Evolutionary conservation across 1,140 invertebrate species (phyloP).

Genomic region (Rhopalosiphum maidis): DNA sequence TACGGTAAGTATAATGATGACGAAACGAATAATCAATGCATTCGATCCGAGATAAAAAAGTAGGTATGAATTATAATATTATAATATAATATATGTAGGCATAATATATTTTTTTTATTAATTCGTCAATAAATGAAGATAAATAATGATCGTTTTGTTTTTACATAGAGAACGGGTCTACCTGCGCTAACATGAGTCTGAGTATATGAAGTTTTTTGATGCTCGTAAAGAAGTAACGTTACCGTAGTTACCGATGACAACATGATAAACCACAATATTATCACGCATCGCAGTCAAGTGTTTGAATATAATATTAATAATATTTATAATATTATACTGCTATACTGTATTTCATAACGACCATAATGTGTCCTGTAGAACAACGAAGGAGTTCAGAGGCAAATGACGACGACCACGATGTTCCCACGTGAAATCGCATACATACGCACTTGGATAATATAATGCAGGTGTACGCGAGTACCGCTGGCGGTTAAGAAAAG

Average conservation of each 20-base stretch:
- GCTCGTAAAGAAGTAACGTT: neutral
- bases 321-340: too few relatives aligned
- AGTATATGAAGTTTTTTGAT: neutral
- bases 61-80: too few relatives aligned
- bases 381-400: neutral
- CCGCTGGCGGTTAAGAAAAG: neutral
- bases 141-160: neutral
- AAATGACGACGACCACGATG: neutral
- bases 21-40: neutral
- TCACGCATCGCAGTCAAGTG: neutral
- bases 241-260: neutral
- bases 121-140: neutral
- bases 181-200: neutral
- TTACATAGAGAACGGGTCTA: neutral
- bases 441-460: neutral
- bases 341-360: neutral
- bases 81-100: neutral
- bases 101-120: neutral
- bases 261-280: neutral
- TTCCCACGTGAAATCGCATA: neutral
- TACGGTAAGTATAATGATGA: too few relatives aligned
- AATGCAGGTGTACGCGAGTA: neutral
- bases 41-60: neutral
- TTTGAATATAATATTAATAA: neutral
- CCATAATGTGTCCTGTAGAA: neutral